These are phyloP conservation scores for Pongo pygmaeus DNA, from an alignment of 2,113 vertebrate species.

Conservation along the genomic window DNA sequence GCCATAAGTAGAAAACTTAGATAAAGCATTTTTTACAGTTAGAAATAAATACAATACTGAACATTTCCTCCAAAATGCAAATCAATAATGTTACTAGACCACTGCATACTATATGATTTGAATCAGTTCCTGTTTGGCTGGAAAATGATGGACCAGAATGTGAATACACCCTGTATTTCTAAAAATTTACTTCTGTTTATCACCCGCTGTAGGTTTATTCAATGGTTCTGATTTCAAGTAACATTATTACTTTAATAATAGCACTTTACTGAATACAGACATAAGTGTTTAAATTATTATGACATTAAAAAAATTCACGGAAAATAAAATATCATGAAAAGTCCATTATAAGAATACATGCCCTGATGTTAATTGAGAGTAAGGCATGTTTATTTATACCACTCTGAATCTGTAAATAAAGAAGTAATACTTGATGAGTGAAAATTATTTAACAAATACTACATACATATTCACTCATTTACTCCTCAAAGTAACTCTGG, in stretches of 20 bases:
- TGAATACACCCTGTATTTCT: not conserved
- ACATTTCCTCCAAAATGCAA: not conserved
- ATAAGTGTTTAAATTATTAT: not conserved
- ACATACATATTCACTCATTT: not conserved
- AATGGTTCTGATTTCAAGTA: not conserved
- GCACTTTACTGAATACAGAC: not conserved
- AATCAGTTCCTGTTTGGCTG: not conserved
- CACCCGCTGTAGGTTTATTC: not conserved
- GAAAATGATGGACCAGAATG: not conserved
- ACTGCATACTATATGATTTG: not conserved
- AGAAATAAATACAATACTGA: slow-evolving; percentile 4
- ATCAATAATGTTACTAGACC: not conserved
- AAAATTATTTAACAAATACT: not conserved
- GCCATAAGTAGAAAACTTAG: slow-evolving; percentile 1
- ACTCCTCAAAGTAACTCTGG: not conserved
- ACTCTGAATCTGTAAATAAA: not conserved
- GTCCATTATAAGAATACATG: not conserved
- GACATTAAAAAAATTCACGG: not conserved
- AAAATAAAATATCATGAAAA: slow-evolving; percentile 15
- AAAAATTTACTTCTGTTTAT: not conserved
- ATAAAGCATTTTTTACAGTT: not conserved
- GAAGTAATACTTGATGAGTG: not conserved
- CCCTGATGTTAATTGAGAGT: not conserved
- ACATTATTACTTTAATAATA: not conserved
- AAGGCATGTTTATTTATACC: not conserved